Evolutionary conservation across 2,113 vertebrate genomes (phyloP), one percentile per base, ranked within the genome.

Genomic region (Mionectes macconnelli): DNA sequence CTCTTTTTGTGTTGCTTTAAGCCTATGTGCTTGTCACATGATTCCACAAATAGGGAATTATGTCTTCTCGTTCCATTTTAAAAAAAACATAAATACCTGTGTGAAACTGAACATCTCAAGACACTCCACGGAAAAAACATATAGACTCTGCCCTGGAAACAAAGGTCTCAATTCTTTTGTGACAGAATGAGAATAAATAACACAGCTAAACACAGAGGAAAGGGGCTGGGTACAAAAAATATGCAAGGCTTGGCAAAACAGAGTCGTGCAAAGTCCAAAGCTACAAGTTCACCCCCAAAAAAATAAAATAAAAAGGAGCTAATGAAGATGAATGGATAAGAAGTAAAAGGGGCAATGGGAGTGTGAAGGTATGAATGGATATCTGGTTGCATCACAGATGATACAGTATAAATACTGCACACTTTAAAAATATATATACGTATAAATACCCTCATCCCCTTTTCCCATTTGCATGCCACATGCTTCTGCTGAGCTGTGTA

Each of bases 391-490:
- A 80, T 84, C 39, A n/a, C 39, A 25, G 63, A 66, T 59, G 55
- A 85, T 64, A 40, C n/a, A 47, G 33, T 45, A 47, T 15, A 68
- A 80, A 82, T 68, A 70, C 60, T n/a, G 33, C 45, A 52, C 23
- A 30, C 27, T 35, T 28, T 11, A 19, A 30, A 63, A 80, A 66
- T 28, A 39, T 20, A 24, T 20, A 15, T 1, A 4, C 0, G 4
- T 19, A 64, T 66, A 73, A 91, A 76, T 74, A 25, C 18, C 25
- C 59, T 76, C 0, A 0, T 80, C 47, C 49, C 53, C 75, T 85
- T 93, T 90, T 83, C 17, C 82, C 57, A 42, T 91, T 94, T 90
- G 75, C 75, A 94, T 86, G 72, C 85, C 90, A 80, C 82, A 80
- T 93, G 90, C 75, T 91, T 93, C 88, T 7, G 20, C 76, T 0